phyloP scores from a whole-genome alignment of 2,888 invertebrate genomes.

The Melanotus villosus region DNA sequence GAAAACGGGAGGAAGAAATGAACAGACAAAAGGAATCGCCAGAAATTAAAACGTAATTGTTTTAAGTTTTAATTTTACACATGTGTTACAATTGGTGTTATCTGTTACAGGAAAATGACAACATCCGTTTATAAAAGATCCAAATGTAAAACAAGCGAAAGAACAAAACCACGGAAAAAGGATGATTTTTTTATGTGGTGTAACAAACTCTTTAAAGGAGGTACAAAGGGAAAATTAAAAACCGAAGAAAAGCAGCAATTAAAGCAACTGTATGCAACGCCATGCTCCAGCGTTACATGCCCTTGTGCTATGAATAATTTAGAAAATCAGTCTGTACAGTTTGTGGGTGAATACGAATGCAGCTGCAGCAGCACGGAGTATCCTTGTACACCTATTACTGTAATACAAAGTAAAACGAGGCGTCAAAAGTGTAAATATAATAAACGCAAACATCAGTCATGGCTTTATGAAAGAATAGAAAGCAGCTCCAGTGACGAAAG shows the following conservation, averaged over 20 bases:
- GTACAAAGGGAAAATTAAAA: constrained; percentile 9
- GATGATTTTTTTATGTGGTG: constrained; percentile 31
- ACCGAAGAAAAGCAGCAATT: constrained; percentile 25
- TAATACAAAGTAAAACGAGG: constrained; percentile 22
- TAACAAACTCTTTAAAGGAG: constrained; percentile 4
- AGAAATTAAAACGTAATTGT: background rate
- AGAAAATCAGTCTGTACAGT: constrained; percentile 11
- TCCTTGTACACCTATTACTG: constrained; percentile 12
- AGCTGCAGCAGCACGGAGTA: background rate
- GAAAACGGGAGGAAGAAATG: constrained; percentile 47
- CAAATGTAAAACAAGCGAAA: no score
- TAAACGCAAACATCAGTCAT: constrained; percentile 13
- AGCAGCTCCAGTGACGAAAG: constrained; percentile 34
- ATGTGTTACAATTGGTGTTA: no score
- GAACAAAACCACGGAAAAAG: no score
- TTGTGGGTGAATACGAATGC: constrained; percentile 17
- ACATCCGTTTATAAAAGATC: no score
- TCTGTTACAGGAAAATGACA: no score
- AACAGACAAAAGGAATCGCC: background rate
- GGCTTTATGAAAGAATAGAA: constrained; percentile 27
- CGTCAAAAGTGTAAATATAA: constrained; percentile 8
- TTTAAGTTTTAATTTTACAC: no score
- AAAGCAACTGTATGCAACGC: constrained; percentile 37
- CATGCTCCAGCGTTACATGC: constrained; percentile 29
- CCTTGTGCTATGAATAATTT: constrained; percentile 6